Evolutionary conservation across 2,797 vertebrate genomes (phyloP).

Genomic region (Hippopotamyrus pictus): DNA sequence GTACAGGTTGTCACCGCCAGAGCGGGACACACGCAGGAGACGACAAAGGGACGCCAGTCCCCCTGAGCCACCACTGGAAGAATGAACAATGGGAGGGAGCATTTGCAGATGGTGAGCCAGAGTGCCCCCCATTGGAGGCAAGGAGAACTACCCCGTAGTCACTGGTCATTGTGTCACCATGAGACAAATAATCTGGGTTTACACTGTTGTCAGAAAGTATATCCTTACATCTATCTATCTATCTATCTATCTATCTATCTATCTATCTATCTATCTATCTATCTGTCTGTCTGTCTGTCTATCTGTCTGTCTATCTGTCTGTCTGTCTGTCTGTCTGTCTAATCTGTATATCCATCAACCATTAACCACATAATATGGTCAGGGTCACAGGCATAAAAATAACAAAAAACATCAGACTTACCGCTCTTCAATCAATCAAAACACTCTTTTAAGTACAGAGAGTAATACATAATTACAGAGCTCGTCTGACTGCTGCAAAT

Average conservation of each 20-base stretch:
- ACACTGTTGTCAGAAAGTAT: background rate
- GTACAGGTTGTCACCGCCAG: constrained; percentile 11
- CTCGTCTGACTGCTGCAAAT: background rate
- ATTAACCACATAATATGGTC: background rate
- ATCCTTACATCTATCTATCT: background rate
- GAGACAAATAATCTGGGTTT: background rate
- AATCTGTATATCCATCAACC: too few relatives aligned
- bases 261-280: background rate
- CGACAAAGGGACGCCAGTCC: constrained; percentile 30
- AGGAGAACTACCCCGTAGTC: background rate
- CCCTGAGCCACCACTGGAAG: background rate
- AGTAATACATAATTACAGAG: background rate
- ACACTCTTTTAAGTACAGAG: background rate
- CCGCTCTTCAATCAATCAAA: background rate
- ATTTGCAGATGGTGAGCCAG: background rate
- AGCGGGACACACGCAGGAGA: background rate
- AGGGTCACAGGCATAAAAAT: background rate
- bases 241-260: background rate
- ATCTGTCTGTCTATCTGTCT: too few relatives aligned
- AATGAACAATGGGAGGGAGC: constrained; percentile 13
- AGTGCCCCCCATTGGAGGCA: background rate
- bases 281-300: too few relatives aligned
- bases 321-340: too few relatives aligned
- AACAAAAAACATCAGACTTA: background rate
- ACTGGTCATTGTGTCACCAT: background rate